Base-by-base conservation (phyloP, 2,797 vertebrate species). In the Aldrovandia affinis region DNA sequence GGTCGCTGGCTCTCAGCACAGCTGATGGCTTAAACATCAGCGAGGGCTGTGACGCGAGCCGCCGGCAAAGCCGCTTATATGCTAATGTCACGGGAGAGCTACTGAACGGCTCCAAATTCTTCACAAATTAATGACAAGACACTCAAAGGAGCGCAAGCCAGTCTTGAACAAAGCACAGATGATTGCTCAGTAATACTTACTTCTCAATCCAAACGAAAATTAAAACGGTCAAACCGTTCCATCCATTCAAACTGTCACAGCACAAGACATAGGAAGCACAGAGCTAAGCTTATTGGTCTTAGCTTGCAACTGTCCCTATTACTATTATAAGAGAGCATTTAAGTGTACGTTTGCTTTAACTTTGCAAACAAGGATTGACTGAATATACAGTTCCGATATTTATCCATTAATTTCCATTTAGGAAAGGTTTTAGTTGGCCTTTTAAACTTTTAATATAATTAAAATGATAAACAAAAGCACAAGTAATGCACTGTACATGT, bases 11-110 rank as follows among this genome's bases (percentile, higher is more conserved):
- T 78, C 39, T 47, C 14, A 47, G 47, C 50, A 63, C 44, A 28
- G 68, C 78, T 54, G 28, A 57, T 39, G 52, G 57, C 33, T 84
- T 82, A 22, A 79, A 73, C 50, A 55, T 44, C 7, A 55, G 75
- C 73, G 57, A 63, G 36, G 20, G 28, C 57, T 68, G 65, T 55
- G 61, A 73, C 14, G n/a, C 47, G 9, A 25, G 77, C 57, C 7
- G 22, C 30, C 30, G 50, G 65, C n/a, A 70, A 44, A 42, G 22
- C 25, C 33, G 47, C 3, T 55, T 59, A 61, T 59, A 9, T 47
- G 8, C 18, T 33, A 65, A 50, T 30, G 30, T 20, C 22, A 36
- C 10, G 39, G 73, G 73, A 77, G 30, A 81, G 36, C 36, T 4
- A 81, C 22, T 12, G 70, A 80, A 55, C 28, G 2, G 20, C 61